Conservation (phyloP, 2,797 vertebrate genomes). For the Pogonophryne albipinna region DNA sequence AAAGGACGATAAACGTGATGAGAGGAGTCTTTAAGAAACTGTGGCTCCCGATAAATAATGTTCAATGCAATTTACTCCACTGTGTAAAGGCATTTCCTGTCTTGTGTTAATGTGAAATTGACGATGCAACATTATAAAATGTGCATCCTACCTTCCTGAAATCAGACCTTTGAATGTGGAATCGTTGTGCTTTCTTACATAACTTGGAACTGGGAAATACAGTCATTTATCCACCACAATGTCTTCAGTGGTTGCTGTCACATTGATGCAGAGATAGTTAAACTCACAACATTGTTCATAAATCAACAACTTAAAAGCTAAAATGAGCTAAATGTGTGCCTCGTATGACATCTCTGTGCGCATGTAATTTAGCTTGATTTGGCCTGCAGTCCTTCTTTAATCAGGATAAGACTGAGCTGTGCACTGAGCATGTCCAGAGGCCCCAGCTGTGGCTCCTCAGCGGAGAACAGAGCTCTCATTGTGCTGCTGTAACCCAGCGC, state of each 20-base stretch:
- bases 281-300: constrained; percentile 11
- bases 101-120: constrained; percentile 1
- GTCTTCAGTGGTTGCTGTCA: neutral
- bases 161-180: neutral
- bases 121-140: neutral
- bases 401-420: constrained; percentile 54
- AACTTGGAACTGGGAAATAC: neutral
- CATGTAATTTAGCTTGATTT: constrained; percentile 22
- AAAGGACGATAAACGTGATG: neutral
- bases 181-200: constrained; percentile 1
- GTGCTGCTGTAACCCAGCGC: constrained; percentile 75
- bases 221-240: neutral
- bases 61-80: neutral
- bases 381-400: constrained; percentile 32
- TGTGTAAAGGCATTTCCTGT: neutral
- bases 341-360: constrained; percentile 17
- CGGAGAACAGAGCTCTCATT: constrained; percentile 75
- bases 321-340: constrained; percentile 22
- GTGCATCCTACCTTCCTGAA: neutral
- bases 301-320: constrained; percentile 5
- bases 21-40: neutral
- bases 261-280: constrained; percentile 3
- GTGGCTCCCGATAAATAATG: neutral
- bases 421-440: constrained; percentile 74
- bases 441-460: constrained; percentile 73